Percentiles rank a stretch among this genome's conserved stretches.
Conservation (phyloP, 2,113 vertebrate species). For the Phrynosoma blainvillii region DNA sequence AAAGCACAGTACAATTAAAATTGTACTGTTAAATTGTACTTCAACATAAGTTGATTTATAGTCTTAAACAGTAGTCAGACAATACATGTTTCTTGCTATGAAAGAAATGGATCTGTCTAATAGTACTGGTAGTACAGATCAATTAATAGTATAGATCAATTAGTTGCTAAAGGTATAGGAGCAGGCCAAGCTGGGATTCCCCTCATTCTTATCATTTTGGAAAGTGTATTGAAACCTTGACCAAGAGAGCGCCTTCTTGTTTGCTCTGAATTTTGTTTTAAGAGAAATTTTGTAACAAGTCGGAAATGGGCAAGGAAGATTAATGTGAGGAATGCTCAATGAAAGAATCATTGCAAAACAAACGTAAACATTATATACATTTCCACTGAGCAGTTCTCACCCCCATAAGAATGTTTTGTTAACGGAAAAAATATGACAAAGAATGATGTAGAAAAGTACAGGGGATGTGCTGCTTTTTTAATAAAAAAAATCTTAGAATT, state of each 20-base stretch:
- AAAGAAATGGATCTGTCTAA: no score
- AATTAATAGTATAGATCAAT: not conserved
- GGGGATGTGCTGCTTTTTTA: not conserved
- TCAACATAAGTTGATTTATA: no score
- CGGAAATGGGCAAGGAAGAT: no score
- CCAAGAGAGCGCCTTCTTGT: not conserved
- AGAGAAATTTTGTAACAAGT: not conserved
- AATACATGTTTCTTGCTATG: no score
- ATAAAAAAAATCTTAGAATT: not conserved
- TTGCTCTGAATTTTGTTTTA: not conserved
- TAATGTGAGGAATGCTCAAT: not conserved
- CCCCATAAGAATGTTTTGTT: not conserved
- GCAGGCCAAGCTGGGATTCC: not conserved
- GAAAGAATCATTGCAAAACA: not conserved
- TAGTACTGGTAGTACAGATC: no score
- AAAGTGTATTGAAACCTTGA: no score
- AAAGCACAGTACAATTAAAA: no score
- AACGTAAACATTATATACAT: no score
- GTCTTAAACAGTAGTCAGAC: no score
- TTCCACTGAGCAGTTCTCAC: not conserved
- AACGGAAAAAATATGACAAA: not conserved
- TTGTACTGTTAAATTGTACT: no score
- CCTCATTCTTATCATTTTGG: not conserved
- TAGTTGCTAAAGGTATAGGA: no score
- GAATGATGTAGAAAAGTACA: not conserved